Evolutionary conservation across 2,797 vertebrate genomes (phyloP), one percentile per base, ranked within the genome.

Genomic region (Squalus acanthias): DNA sequence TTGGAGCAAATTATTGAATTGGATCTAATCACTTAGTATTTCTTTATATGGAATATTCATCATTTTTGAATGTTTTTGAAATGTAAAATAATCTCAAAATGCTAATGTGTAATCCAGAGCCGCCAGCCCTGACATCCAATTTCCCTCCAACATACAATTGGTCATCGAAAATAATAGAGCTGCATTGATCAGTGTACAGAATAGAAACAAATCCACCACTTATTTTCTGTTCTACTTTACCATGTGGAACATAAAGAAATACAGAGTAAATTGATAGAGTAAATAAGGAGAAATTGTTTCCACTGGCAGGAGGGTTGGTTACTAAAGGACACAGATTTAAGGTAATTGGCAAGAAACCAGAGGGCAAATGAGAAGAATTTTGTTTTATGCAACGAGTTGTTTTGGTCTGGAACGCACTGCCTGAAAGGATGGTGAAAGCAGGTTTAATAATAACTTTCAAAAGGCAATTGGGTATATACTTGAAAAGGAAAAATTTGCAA

Each of bases 11-110:
- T 39, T 93, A 93, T 39, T 67, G 13, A 93, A 46, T 93, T 22
- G 91, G n/a, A 93, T 67, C 39, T 39, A 93, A 67, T 39, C 39
- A 85, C 39, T n/a, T 20, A 46, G 7, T n/a, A 85, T 46, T 85
- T 85, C 17, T 93, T 67, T 17, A 67, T 67, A 67, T 69, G 2
- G 63, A 39, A 65, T 0, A 85, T 85, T 46, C 79, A 85, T 85
- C 63, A 39, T 7, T n/a, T 67, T 67, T 67, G 60, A 69, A 93
- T 67, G 6, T 7, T 8, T 65, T 92, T 39, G 12, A 92, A 93
- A 39, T 93, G 63, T 93, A 93, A 93, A 93, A 93, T 93, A 93
- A 93, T n/a, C 91, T 39, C 39, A 92, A 92, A 92, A 92, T 39
- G 89, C 17, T 39, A n/a, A 33, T 91, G 26, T 63, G 13, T 91